A percentile compares a stretch with the other conserved stretches of the same genome.
phyloP scores from a whole-genome alignment of 2,797 vertebrate species.

The Corythornis leucogaster region DNA sequence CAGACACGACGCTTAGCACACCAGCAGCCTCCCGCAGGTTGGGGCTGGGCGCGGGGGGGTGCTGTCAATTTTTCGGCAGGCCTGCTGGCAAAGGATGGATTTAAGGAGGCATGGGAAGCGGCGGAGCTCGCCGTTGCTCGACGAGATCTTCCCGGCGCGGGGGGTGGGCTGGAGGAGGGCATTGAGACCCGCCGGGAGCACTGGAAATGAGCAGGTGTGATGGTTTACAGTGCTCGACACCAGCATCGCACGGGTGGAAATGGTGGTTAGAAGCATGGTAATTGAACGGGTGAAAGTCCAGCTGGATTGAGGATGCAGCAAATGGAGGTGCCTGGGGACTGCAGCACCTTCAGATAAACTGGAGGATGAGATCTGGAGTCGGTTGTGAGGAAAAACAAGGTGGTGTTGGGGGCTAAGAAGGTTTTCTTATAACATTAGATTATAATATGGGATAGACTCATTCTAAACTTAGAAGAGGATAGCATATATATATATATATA shows the following conservation, averaged over 20 bases:
- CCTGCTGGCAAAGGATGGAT: slow-evolving; percentile 13
- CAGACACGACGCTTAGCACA: slow-evolving; percentile 70
- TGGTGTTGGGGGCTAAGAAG: background rate
- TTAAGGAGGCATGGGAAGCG: slow-evolving; percentile 47
- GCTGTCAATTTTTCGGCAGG: background rate
- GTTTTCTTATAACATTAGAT: background rate
- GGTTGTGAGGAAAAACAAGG: background rate
- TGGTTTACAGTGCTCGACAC: background rate
- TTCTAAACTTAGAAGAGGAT: background rate
- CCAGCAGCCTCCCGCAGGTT: slow-evolving; percentile 53
- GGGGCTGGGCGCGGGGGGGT: background rate
- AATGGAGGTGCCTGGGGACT: background rate
- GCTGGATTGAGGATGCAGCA: background rate
- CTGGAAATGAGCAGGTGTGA: background rate
- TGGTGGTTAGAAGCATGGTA: background rate
- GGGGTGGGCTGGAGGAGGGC: background rate
- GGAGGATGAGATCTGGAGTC: background rate
- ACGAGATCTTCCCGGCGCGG: background rate
- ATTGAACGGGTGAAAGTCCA: background rate
- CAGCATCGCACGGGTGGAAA: background rate
- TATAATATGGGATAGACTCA: background rate
- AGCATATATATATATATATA: background rate
- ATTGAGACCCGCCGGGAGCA: accelerated
- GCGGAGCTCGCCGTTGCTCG: background rate
- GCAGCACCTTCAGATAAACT: background rate